Percentiles rank a stretch among this genome's conserved stretches.
Evolutionary conservation across 2,797 vertebrate genomes (phyloP).

Genomic region (Chelon auratus): DNA sequence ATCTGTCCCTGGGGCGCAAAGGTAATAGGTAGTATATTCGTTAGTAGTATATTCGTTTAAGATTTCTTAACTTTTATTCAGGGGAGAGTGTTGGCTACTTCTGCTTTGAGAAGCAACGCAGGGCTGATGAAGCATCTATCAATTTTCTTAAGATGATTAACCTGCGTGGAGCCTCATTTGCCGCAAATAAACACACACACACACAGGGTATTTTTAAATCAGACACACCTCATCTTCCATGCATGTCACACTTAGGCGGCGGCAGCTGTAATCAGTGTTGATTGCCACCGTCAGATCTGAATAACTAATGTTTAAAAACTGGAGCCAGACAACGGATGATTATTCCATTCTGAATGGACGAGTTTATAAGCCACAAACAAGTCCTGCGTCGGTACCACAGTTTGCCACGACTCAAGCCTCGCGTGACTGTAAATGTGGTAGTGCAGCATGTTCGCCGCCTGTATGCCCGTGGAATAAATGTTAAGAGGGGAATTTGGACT

Average conservation of each 20-base stretch:
- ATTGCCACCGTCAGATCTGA: conserved; percentile 40
- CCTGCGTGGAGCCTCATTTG: conserved; percentile 40
- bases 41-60: not conserved
- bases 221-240: conserved; percentile 53
- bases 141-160: conserved; percentile 65
- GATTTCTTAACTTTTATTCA: conserved; percentile 10
- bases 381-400: not conserved
- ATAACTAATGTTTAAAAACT: conserved; percentile 44
- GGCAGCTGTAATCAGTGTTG: conserved; percentile 53
- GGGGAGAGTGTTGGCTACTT: conserved; percentile 20
- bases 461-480: conserved; percentile 40
- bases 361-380: conserved; percentile 13
- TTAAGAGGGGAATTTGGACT: conserved; percentile 55
- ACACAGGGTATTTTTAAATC: conserved; percentile 53
- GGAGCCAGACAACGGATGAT: conserved; percentile 7
- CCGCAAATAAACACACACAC: conserved; percentile 58
- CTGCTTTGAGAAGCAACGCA: conserved; percentile 27
- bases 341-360: conserved; percentile 14
- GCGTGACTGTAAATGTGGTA: conserved; percentile 19
- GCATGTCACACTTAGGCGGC: conserved; percentile 31
- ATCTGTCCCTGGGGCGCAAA: conserved; percentile 9
- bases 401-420: conserved; percentile 11
- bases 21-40: no score
- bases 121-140: conserved; percentile 59
- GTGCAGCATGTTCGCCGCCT: conserved; percentile 33